phyloP scores from a whole-genome alignment of 2,797 vertebrate genomes.

The Alcedo atthis region DNA sequence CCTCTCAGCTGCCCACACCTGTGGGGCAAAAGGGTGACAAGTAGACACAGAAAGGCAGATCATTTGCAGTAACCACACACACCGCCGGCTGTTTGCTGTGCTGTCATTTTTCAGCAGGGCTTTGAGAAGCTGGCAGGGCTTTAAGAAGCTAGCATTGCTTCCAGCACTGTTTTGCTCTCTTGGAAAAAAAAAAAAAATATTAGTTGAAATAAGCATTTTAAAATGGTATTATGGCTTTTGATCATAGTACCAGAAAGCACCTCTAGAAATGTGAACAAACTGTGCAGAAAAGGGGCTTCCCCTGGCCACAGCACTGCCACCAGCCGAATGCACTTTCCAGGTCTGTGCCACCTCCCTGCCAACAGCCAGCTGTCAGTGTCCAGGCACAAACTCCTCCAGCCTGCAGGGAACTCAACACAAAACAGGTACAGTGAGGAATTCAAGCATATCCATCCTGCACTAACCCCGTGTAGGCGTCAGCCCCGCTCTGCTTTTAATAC shows the following conservation, averaged over 20 bases:
- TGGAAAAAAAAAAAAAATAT: not conserved
- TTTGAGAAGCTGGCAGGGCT: not conserved
- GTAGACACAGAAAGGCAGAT: not conserved
- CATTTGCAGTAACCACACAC: rapidly evolving
- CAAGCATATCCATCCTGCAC: not conserved
- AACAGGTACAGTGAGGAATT: not conserved
- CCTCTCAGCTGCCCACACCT: not conserved
- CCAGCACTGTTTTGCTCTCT: not conserved
- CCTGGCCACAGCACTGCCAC: not conserved
- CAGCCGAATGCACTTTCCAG: not conserved
- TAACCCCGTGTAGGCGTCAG: not conserved
- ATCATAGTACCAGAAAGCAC: not conserved
- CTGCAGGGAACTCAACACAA: not conserved
- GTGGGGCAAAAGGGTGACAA: not conserved
- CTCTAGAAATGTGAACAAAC: not conserved
- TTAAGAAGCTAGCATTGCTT: not conserved
- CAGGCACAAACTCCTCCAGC: not conserved
- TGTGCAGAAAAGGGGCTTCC: not conserved
- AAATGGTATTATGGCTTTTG: rapidly evolving
- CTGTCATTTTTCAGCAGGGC: not conserved
- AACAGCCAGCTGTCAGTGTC: not conserved
- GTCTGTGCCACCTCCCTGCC: not conserved
- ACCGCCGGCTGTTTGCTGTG: not conserved
- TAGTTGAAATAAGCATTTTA: not conserved
- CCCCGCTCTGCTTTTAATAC: not conserved